These are phyloP conservation scores for Tribolium freemani DNA, from an alignment of 2,888 invertebrate species.

Conservation along the genomic window DNA sequence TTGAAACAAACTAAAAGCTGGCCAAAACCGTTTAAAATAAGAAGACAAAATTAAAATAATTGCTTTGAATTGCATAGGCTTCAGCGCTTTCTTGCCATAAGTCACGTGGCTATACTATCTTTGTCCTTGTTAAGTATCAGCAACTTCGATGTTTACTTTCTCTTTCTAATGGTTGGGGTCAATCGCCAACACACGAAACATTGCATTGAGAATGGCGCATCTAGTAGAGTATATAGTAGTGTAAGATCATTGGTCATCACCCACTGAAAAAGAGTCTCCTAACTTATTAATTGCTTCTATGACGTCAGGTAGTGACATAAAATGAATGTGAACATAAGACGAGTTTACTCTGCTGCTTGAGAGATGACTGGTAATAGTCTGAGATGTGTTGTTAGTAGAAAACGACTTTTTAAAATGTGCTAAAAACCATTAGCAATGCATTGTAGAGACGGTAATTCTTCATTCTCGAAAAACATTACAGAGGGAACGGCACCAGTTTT, in stretches of 20 bases:
- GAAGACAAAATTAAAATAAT: too few relatives aligned
- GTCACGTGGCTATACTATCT: too few relatives aligned
- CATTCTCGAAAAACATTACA: background rate
- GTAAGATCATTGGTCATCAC: background rate
- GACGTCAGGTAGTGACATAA: background rate
- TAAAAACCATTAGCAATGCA: background rate
- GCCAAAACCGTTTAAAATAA: too few relatives aligned
- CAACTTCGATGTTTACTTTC: too few relatives aligned
- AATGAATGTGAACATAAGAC: background rate
- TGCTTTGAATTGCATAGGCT: too few relatives aligned
- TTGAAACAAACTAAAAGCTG: too few relatives aligned
- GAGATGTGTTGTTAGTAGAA: background rate
- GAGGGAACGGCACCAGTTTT: background rate
- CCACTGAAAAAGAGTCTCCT: background rate
- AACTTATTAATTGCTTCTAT: background rate
- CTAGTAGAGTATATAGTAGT: too few relatives aligned
- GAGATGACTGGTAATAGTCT: background rate
- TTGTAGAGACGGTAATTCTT: background rate
- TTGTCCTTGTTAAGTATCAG: too few relatives aligned
- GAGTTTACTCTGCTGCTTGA: background rate
- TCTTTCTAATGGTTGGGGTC: too few relatives aligned
- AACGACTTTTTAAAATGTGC: background rate
- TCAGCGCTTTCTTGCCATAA: too few relatives aligned
- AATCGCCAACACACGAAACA: too few relatives aligned
- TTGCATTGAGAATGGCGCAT: too few relatives aligned